Evolutionary conservation across 2,113 vertebrate genomes (phyloP).

Genomic region (Trichomycterus rosablanca): DNA sequence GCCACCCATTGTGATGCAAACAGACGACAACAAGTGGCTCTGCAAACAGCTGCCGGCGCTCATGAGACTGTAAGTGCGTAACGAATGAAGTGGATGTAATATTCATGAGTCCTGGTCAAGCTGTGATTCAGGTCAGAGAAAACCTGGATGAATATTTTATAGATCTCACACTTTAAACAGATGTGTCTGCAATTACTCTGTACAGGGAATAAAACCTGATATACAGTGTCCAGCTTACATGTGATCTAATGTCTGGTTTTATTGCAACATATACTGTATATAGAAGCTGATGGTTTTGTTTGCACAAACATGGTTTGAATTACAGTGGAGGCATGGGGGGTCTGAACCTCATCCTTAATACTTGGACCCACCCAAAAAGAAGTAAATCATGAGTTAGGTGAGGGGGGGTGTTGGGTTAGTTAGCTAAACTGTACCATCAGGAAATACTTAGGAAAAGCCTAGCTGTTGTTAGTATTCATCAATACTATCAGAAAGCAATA

Average conservation of each 20-base stretch:
- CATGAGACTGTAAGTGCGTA: conserved; percentile 6
- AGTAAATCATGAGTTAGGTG: too few relatives aligned
- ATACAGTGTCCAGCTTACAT: too few relatives aligned
- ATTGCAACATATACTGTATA: background rate
- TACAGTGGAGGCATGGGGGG: too few relatives aligned
- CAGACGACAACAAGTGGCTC: conserved; percentile 1
- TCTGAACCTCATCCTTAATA: too few relatives aligned
- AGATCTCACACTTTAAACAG: conserved; percentile 6
- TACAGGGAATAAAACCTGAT: background rate
- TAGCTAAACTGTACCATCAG: too few relatives aligned
- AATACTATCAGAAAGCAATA: too few relatives aligned
- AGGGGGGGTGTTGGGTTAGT: too few relatives aligned
- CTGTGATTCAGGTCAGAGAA: conserved; percentile 24
- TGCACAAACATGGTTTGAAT: too few relatives aligned
- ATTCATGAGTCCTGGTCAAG: conserved; percentile 33
- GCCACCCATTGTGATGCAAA: conserved; percentile 3
- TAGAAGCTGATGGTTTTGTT: background rate
- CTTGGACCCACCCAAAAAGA: too few relatives aligned
- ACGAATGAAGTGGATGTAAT: conserved; percentile 12
- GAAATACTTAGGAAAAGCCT: too few relatives aligned
- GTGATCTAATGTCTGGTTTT: conserved; percentile 3
- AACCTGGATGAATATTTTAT: conserved; percentile 27
- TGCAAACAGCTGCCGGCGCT: conserved; percentile 5
- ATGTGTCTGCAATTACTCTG: background rate
- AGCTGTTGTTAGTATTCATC: too few relatives aligned